phyloP scores from a whole-genome alignment of 1,140 invertebrate species.

The Drusus annulatus region DNA sequence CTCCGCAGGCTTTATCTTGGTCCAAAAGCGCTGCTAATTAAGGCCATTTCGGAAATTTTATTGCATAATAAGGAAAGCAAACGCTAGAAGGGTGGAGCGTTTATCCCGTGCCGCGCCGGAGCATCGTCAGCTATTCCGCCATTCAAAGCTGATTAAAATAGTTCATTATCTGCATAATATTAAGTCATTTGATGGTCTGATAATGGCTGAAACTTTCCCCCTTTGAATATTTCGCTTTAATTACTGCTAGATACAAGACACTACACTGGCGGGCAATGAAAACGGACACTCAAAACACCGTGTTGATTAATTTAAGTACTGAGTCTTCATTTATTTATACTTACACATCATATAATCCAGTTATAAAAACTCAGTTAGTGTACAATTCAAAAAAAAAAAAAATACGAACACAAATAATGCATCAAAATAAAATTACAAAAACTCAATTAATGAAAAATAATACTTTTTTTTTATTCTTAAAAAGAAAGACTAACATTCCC shows the following conservation, averaged over 20 bases:
- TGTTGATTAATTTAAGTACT: too few relatives aligned
- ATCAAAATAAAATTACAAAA: too few relatives aligned
- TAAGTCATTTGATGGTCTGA: slow-evolving; percentile 36
- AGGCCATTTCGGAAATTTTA: slow-evolving; percentile 57
- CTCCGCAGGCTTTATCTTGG: slow-evolving; percentile 24
- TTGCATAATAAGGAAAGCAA: slow-evolving; percentile 59
- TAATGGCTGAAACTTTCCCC: slow-evolving; percentile 36
- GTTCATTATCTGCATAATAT: slow-evolving; percentile 37
- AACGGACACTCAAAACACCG: too few relatives aligned
- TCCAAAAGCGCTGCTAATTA: slow-evolving; percentile 52
- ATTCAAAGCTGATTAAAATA: slow-evolving; percentile 43
- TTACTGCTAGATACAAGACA: slow-evolving; percentile 5
- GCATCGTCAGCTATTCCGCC: slow-evolving; percentile 17
- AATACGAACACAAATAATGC: too few relatives aligned
- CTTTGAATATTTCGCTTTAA: slow-evolving; percentile 26
- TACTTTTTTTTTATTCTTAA: too few relatives aligned
- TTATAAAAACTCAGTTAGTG: too few relatives aligned
- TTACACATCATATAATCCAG: too few relatives aligned
- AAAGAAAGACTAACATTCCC: too few relatives aligned
- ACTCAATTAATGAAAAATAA: too few relatives aligned
- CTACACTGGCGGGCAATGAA: too few relatives aligned
- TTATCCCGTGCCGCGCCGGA: slow-evolving; percentile 44
- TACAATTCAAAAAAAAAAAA: too few relatives aligned
- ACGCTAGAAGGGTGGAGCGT: slow-evolving; percentile 44
- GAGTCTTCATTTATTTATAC: too few relatives aligned